A percentile compares a stretch with the other conserved stretches of the same genome.
These are phyloP conservation scores for Ennomos quercinarius DNA, from an alignment of 2,888 invertebrate genomes.

Conservation along the genomic window DNA sequence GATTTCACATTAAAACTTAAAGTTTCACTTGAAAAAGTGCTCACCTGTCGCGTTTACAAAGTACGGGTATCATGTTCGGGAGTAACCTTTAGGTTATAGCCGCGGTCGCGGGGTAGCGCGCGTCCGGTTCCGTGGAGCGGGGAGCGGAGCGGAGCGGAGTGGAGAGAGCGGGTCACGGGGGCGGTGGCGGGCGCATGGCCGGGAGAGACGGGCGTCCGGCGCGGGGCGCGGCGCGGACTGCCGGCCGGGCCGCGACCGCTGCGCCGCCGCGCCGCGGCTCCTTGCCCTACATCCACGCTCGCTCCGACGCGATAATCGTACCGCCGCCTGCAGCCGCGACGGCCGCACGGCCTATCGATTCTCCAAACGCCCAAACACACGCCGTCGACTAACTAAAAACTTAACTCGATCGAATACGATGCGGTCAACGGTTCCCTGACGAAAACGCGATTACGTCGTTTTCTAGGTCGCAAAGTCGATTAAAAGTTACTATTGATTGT, in stretches of 20 bases:
- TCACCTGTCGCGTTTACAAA: slow-evolving; percentile 67
- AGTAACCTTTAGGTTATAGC: slow-evolving; percentile 40
- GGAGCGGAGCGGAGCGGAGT: slow-evolving; percentile 18
- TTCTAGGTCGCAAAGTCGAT: slow-evolving; percentile 76
- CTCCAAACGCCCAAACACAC: slow-evolving; percentile 44
- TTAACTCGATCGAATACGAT: slow-evolving; percentile 79
- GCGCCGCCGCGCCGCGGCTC: slow-evolving; percentile 62
- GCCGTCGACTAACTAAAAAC: slow-evolving; percentile 77
- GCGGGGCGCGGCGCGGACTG: slow-evolving; percentile 29
- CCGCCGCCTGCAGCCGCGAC: slow-evolving; percentile 76
- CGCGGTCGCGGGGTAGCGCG: slow-evolving; percentile 42
- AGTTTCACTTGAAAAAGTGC: slow-evolving; percentile 61
- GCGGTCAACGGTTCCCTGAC: slow-evolving; percentile 69
- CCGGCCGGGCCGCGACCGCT: slow-evolving; percentile 24
- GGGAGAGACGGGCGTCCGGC: slow-evolving; percentile 65
- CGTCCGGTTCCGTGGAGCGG: slow-evolving; percentile 41
- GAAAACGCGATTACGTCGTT: slow-evolving; percentile 66
- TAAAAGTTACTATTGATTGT: slow-evolving; percentile 68
- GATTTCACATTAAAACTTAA: slow-evolving; percentile 66
- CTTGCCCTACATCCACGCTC: slow-evolving; percentile 81
- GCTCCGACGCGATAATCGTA: slow-evolving; percentile 75
- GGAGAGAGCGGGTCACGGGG: slow-evolving; percentile 38
- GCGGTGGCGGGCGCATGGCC: slow-evolving; percentile 41
- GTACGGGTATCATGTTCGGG: slow-evolving; percentile 62
- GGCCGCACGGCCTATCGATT: slow-evolving; percentile 78